Evolutionary conservation across 1,140 invertebrate genomes (phyloP).

Genomic region (Gyrodactylus bullatarudis): DNA sequence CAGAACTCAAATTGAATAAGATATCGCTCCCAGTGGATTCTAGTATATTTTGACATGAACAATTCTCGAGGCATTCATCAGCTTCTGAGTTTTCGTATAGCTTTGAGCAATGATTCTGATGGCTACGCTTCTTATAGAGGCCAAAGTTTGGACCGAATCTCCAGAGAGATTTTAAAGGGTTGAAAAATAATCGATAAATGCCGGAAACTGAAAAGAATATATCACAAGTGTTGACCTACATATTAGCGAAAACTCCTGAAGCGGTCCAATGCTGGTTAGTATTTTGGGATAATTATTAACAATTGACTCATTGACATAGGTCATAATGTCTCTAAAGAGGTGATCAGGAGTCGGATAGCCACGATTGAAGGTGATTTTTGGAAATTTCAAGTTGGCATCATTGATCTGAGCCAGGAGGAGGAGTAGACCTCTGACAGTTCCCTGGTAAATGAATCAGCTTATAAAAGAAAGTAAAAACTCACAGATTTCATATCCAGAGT

Average conservation of each 20-base stretch:
- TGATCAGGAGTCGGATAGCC: background rate
- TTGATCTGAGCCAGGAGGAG: background rate
- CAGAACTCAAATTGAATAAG: background rate
- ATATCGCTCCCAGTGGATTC: background rate
- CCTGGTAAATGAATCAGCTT: no score
- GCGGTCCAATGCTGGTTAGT: background rate
- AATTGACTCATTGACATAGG: background rate
- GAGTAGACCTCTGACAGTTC: background rate
- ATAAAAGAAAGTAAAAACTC: no score
- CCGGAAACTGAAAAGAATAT: background rate
- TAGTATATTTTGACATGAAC: background rate
- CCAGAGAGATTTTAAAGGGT: background rate
- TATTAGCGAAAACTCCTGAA: background rate
- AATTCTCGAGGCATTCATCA: background rate
- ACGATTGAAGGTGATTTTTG: background rate
- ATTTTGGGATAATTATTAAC: background rate
- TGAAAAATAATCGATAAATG: background rate
- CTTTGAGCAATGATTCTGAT: background rate
- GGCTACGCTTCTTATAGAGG: background rate
- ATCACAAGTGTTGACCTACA: background rate
- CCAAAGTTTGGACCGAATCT: background rate
- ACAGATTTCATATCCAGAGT: background rate
- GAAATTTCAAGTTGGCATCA: background rate
- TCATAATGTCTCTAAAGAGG: background rate
- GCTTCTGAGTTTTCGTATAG: background rate